Percentiles rank a stretch among this genome's conserved stretches.
Conservation (phyloP, 2,797 vertebrate species). For the Crenuchus spilurus region DNA sequence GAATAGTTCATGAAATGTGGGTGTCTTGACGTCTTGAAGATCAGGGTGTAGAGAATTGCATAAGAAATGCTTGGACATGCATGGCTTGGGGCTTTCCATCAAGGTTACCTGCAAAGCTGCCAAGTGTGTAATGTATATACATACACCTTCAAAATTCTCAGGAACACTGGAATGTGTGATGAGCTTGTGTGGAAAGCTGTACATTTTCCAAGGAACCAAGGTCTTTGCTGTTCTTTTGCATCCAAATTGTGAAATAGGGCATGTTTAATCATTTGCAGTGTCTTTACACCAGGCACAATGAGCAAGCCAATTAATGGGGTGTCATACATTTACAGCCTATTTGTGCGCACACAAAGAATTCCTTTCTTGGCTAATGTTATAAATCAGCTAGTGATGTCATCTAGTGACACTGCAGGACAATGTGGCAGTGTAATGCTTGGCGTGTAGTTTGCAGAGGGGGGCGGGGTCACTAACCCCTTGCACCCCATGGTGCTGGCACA, state of each 20-base stretch:
- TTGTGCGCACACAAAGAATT: constrained; percentile 67
- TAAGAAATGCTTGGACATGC: constrained; percentile 42
- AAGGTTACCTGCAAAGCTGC: constrained; percentile 28
- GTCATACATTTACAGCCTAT: constrained; percentile 75
- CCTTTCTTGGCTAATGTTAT: constrained; percentile 64
- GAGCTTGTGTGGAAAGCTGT: constrained; percentile 5
- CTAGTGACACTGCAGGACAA: constrained; percentile 64
- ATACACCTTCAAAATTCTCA: constrained; percentile 29
- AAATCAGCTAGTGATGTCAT: constrained; percentile 73
- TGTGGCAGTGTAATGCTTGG: constrained; percentile 62
- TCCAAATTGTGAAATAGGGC: constrained; percentile 12
- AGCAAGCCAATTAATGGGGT: constrained; percentile 71
- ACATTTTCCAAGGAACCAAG: not conserved
- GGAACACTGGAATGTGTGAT: constrained; percentile 5
- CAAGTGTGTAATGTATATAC: constrained; percentile 29
- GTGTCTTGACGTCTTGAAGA: constrained; percentile 31
- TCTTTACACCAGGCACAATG: constrained; percentile 60
- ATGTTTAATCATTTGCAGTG: constrained; percentile 73
- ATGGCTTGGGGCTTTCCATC: constrained; percentile 40
- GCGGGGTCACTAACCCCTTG: constrained; percentile 12
- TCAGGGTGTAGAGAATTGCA: constrained; percentile 21
- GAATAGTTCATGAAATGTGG: constrained; percentile 3
- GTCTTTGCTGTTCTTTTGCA: too few species aligned
- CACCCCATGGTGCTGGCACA: constrained; percentile 38
- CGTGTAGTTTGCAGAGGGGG: constrained; percentile 24